phyloP scores from a whole-genome alignment of 2,888 invertebrate species.

The Nesidiocoris tenuis region DNA sequence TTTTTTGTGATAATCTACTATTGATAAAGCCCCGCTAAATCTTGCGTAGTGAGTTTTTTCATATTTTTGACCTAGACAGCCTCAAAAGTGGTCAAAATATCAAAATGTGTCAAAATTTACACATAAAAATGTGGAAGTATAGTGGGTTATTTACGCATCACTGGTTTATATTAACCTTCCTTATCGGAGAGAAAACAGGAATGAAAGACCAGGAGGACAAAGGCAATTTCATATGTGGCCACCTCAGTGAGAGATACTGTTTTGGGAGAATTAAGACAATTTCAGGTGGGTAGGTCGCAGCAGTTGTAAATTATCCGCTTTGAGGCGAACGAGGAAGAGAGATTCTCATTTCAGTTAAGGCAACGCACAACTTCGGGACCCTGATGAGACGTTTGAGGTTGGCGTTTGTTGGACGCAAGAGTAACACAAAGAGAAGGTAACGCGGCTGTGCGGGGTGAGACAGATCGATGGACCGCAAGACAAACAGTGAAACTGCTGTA shows the following conservation, averaged over 20 bases:
- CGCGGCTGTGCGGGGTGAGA: not conserved
- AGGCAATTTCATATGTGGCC: no score
- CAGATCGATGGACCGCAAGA: not conserved
- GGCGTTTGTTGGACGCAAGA: not conserved
- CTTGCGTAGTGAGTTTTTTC: no score
- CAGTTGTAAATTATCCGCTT: not conserved
- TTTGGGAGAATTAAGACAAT: not conserved
- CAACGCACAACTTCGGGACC: not conserved
- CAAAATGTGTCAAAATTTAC: no score
- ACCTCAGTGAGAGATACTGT: not conserved
- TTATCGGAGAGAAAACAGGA: no score
- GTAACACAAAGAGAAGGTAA: not conserved
- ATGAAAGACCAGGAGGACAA: no score
- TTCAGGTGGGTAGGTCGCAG: not conserved
- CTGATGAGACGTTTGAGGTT: not conserved
- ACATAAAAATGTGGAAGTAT: no score
- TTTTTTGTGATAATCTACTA: no score
- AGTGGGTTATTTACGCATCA: no score
- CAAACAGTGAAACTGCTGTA: not conserved
- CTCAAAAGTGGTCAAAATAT: no score
- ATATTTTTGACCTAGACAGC: no score
- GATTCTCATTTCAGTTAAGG: not conserved
- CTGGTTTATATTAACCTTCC: no score
- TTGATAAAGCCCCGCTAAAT: no score
- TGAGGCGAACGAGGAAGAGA: not conserved